A percentile compares a stretch with the other conserved stretches of the same genome.
Evolutionary conservation across 2,113 vertebrate genomes (phyloP).

Genomic region (Nettapus auritus): DNA sequence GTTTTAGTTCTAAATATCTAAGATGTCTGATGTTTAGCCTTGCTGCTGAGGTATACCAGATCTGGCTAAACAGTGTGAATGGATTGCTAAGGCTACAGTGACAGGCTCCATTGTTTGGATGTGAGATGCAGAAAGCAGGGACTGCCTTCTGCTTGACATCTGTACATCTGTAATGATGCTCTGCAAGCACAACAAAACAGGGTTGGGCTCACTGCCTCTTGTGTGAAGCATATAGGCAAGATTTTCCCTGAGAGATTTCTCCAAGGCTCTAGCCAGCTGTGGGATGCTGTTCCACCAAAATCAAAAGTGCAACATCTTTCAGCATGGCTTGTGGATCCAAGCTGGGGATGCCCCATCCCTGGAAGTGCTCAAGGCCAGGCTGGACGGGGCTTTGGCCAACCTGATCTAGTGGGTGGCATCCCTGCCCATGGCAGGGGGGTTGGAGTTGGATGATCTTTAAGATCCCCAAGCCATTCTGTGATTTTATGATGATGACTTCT

Average conservation of each 20-base stretch:
- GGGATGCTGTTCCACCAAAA: neutral
- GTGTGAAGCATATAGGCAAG: neutral
- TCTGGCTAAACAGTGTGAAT: neutral
- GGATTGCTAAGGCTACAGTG: neutral
- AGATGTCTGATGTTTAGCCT: neutral
- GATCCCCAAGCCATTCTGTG: no score
- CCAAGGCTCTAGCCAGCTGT: neutral
- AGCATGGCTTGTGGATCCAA: neutral
- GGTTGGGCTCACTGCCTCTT: neutral
- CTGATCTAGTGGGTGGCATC: no score
- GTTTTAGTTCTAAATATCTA: neutral
- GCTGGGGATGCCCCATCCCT: no score
- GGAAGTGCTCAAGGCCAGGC: no score
- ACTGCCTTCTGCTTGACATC: neutral
- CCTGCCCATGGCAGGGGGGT: no score
- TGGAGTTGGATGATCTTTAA: no score
- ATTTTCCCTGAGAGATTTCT: neutral
- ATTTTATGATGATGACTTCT: neutral
- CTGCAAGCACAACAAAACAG: accelerated
- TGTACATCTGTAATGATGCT: neutral
- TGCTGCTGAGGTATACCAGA: no score
- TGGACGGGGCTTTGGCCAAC: no score
- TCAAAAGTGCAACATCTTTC: neutral
- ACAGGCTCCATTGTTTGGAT: neutral
- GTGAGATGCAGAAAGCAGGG: neutral